Base-by-base conservation (phyloP, 2,797 vertebrate genomes). In the Schizopygopsis malacanthus region DNA sequence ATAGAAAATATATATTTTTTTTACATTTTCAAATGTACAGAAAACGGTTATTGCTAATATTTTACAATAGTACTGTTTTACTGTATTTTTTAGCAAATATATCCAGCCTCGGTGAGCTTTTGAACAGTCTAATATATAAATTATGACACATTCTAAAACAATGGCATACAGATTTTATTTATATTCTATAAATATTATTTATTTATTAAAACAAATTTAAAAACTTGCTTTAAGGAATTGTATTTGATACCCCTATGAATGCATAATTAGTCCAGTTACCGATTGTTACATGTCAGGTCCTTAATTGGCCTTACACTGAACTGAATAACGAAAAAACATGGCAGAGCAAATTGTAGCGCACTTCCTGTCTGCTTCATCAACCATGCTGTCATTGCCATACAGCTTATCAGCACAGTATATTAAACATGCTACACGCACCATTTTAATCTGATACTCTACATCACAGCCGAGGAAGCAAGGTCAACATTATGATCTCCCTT, bases 231-330 rank as follows among this genome's bases (percentile, higher is more conserved):
- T 45, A 13, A 70, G 22, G 12, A 72, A 50, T 28, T 73, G 0
- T 5, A 18, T 18, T 13, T 6, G 8, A 63, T 43, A 45, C 47
- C 33, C 7, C 12, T 3, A n/a, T 41, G 13, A 70, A 71, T 18
- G 33, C 54, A 13, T 54, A 39, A 54, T 81, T 79, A 18, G 79
- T 81, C 12, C 22, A 45, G 16, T 63, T 65, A 22, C 11, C 39
- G 25, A 33, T 75, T 65, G 41, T 47, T 79, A 65, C 25, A 65
- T 79, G 6, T 80, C 41, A 63, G 4, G 65, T 80, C 25, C 10
- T 86, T 81, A 84, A 79, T 59, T 50, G 76, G 39, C 37, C 52
- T 82, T 70, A 67, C 39, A 82, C 16, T 75, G 73, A 73, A 87
- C 56, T 79, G 79, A 81, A 83, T 71, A 52, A 84, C 1, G 7